Base-by-base conservation (phyloP, 2,113 vertebrate genomes). In the Cinclus mexicanus region DNA sequence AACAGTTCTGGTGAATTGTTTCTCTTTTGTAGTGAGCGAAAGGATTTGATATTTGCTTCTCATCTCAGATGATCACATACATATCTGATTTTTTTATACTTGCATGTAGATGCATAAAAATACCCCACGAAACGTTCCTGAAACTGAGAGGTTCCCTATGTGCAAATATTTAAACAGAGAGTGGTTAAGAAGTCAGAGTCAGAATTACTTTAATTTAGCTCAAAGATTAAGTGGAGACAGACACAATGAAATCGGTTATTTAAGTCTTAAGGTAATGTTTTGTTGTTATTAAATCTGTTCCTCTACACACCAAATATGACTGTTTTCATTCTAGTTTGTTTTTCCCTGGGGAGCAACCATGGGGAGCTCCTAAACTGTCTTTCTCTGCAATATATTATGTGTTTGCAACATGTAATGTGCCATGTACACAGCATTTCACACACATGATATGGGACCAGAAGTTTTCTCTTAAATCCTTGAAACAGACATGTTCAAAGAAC, bases 251-350 rank as follows among this genome's bases (percentile, higher is more conserved):
- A 67, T 24, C 14, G 14, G 22, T 69, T 83, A 31, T 95, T 96
- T 90, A 75, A 56, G 63, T 57, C 65, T 37, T 14, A 46, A 57
- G n/a, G 39, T 18, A 84, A 47, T 53, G 52, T 24, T 83, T 83
- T 82, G 10, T 83, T 82, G 10, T 72, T 61, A 83, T 84, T 50
- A 57, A 93, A 88, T 92, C 82, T 28, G 75, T 94, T 69, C 69
- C 59, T 53, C 29, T 95, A 37, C 26, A 61, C 52, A 78, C 11
- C 17, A 94, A 79, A 96, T 72, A 83, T 33, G 18, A 68, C 47
- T 6, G 15, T 92, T 95, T 95, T 95, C 44, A 95, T 83, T 77
- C 70, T 91, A 80, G 60, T 82, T 91, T 77, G 7, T 93, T 94
- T 92, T 68, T 89, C 76, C 60, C 69, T 71, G 46, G 29, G 63